phyloP scores from a whole-genome alignment of 2,797 vertebrate genomes.

The Meriones psammophilus region DNA sequence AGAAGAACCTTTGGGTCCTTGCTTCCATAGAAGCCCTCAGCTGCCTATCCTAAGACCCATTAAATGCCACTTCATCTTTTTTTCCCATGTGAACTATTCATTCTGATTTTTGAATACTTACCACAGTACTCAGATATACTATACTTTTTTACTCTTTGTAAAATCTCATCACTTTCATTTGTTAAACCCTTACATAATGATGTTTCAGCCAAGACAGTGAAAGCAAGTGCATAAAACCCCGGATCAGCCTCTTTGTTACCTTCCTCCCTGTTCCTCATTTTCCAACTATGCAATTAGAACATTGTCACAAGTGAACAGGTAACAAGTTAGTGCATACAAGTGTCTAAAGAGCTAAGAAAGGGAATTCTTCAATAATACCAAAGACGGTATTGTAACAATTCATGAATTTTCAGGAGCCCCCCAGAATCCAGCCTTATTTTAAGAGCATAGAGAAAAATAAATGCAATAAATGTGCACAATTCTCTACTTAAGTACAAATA shows the following conservation, averaged over 20 bases:
- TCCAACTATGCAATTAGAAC: no score
- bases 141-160: no score
- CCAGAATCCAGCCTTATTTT: neutral
- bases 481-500: neutral
- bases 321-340: neutral
- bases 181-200: no score
- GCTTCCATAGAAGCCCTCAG: neutral
- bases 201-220: no score
- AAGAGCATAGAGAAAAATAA: neutral
- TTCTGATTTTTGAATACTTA: conserved; percentile 30
- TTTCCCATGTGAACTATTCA: neutral
- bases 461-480: neutral
- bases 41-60: neutral
- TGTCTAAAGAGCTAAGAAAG: conserved; percentile 12
- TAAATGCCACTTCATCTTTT: neutral
- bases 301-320: no score
- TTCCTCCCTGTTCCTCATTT: no score
- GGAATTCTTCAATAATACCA: neutral
- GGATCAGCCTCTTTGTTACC: no score
- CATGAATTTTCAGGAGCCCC: conserved; percentile 45
- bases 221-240: no score
- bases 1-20: neutral
- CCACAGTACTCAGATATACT: no score
- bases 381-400: neutral
- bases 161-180: no score